Base-by-base conservation (phyloP, 2,888 invertebrate genomes). In the Tanytarsus gracilentus region DNA sequence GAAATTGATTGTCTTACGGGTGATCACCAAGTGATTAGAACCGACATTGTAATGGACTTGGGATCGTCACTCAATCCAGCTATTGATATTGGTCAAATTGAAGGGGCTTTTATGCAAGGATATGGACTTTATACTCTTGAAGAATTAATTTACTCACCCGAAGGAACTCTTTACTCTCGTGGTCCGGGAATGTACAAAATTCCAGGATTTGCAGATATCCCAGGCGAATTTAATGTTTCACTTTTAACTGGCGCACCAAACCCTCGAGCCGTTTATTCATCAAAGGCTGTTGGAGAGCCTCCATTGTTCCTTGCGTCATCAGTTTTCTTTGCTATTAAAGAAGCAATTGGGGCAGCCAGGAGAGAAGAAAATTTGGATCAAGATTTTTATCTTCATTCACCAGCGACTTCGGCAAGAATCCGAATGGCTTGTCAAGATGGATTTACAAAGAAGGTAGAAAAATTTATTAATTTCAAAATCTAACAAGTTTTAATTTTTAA, bases 241-340 rank as follows among this genome's bases (percentile, higher is more conserved):
- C 76, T 98, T 53, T 75, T 98, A 33, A 92, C 91, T 69, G 92
- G 90, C n/a, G 85, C 87, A 27, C 82, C 89, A 1, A 97, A 97
- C 76, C 87, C 88, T 0, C 79, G 86, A 68, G 96, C 95, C 18
- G 89, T 97, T 6, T 96, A 88, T 72, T 95, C 96, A 0, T 97
- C 96, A 1, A 97, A 97, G 84, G 97, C 93, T 63, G 86, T 97
- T 33, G 97, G 97, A 0, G 97, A 98, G 71, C 97, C 97, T 0
- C 97, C 97, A 0, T 72, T 97, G 4, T 93, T 96, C 70, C 77
- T 96, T 64, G 91, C 94, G 0, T 79, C 85, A n/a, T 84, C 93
- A 0, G 84, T 83, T 0, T 89, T 89, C 72, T 95, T 92, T 69
- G 96, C 96, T 0, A 90, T 95, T 63, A 88, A 86, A 69, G 85